phyloP scores from a whole-genome alignment of 2,113 vertebrate genomes.

The Rhadina sibilatrix region DNA sequence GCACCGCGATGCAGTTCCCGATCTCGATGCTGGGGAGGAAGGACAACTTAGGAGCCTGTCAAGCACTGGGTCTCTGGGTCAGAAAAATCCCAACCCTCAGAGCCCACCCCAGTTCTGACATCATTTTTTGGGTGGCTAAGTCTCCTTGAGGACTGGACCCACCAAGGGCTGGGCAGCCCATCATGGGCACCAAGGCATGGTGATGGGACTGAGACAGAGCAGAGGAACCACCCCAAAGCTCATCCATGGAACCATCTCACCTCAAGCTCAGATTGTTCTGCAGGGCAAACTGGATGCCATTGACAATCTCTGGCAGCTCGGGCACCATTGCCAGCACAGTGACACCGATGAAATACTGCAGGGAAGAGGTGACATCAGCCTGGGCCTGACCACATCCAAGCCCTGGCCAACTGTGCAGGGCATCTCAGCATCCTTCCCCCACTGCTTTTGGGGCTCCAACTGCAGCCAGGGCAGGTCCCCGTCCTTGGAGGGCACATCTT shows the following conservation, averaged over 20 bases:
- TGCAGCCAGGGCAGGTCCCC: background rate
- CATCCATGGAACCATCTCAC: constrained; percentile 25
- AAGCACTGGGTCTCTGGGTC: rapidly evolving
- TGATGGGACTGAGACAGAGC: background rate
- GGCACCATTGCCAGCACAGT: constrained; percentile 88
- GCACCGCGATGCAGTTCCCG: constrained; percentile 87
- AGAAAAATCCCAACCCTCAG: background rate
- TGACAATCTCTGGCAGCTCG: constrained; percentile 87
- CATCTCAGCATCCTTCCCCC: background rate
- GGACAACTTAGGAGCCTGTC: background rate
- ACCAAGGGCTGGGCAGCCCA: background rate
- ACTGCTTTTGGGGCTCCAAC: background rate
- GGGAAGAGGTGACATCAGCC: background rate
- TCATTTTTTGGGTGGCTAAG: background rate
- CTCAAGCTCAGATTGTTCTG: constrained; percentile 91
- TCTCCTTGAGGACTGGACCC: background rate
- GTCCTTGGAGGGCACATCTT: background rate
- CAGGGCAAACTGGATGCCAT: constrained; percentile 88
- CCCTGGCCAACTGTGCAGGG: rapidly evolving
- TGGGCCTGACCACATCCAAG: background rate
- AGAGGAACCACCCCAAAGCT: background rate
- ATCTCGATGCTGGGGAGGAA: constrained; percentile 82
- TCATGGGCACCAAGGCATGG: rapidly evolving
- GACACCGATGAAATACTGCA: constrained; percentile 87
- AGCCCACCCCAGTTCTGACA: background rate